Conservation (phyloP, 2,888 invertebrate genomes). For the Rhynchonema sp. region DNA sequence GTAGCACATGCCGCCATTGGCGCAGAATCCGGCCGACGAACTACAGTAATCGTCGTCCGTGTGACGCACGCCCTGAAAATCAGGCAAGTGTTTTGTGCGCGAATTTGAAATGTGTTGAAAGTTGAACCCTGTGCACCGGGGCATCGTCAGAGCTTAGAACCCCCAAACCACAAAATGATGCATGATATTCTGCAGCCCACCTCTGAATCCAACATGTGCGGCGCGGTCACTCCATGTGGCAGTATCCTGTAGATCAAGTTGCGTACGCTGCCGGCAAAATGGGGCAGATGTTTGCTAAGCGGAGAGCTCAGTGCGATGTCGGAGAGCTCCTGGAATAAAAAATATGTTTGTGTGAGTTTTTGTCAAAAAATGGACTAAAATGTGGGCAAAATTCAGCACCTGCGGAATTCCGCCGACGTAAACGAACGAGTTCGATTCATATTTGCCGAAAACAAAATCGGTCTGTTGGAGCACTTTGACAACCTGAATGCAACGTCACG, state of each 20-base stretch:
- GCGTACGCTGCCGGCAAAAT: slow-evolving; percentile 50
- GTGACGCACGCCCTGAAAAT: slow-evolving; percentile 10
- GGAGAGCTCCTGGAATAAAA: slow-evolving; percentile 15
- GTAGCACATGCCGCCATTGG: slow-evolving; percentile 83
- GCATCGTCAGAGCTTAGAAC: too few relatives aligned
- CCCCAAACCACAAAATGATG: too few relatives aligned
- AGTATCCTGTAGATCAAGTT: slow-evolving; percentile 55
- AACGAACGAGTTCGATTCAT: slow-evolving; percentile 64
- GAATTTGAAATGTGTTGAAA: too few relatives aligned
- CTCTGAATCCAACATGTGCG: slow-evolving; percentile 51
- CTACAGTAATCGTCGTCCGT: slow-evolving; percentile 46
- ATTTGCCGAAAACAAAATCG: slow-evolving; percentile 62
- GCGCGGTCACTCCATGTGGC: slow-evolving; percentile 50
- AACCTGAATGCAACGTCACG: too few relatives aligned
- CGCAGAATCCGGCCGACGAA: slow-evolving; percentile 54
- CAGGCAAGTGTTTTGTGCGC: too few relatives aligned
- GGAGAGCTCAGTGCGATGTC: slow-evolving; percentile 20
- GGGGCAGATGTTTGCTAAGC: slow-evolving; percentile 19
- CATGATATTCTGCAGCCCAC: too few relatives aligned
- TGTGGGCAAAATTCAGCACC: neutral
- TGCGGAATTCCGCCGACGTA: slow-evolving; percentile 82
- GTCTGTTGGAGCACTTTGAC: slow-evolving; percentile 47
- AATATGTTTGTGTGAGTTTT: neutral
- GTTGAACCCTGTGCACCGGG: too few relatives aligned
- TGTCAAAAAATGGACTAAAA: neutral